Conservation (phyloP, 2,888 invertebrate genomes). For the Thereva nobilitata region DNA sequence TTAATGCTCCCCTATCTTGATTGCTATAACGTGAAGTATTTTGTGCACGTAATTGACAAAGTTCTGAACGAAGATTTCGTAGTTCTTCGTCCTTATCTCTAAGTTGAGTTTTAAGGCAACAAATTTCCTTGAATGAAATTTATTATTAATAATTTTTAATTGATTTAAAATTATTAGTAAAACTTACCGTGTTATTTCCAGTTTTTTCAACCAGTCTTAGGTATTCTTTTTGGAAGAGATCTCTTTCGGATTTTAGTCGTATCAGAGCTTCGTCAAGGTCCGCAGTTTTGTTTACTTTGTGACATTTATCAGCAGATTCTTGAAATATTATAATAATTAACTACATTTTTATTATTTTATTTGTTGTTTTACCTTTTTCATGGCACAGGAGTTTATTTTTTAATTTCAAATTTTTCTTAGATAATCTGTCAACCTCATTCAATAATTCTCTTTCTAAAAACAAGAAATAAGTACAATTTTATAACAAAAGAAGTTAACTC, state of each 20-base stretch:
- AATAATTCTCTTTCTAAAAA: slow-evolving; percentile 58
- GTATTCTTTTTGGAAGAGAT: slow-evolving; percentile 57
- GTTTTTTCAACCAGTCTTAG: slow-evolving; percentile 51
- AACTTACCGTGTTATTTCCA: slow-evolving; percentile 49
- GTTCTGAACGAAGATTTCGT: slow-evolving; percentile 48
- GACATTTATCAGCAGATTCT: slow-evolving; percentile 19
- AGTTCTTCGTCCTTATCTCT: slow-evolving; percentile 55
- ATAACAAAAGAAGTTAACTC: slow-evolving; percentile 40
- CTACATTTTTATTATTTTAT: neutral
- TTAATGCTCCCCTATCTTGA: slow-evolving; percentile 6
- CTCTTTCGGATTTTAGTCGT: slow-evolving; percentile 53
- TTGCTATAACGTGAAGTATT: neutral
- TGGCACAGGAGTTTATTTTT: slow-evolving; percentile 51
- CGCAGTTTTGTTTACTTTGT: slow-evolving; percentile 41
- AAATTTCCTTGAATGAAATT: slow-evolving; percentile 47
- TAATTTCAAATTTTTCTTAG: slow-evolving; percentile 60
- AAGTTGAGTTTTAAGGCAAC: slow-evolving; percentile 53
- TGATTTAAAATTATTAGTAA: too few relatives aligned
- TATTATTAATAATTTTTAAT: neutral
- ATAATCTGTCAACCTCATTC: slow-evolving; percentile 60
- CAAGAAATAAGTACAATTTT: too few relatives aligned
- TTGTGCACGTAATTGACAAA: slow-evolving; percentile 36
- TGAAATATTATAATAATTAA: neutral
- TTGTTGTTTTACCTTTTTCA: slow-evolving; percentile 45
- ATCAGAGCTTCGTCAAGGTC: slow-evolving; percentile 52